Evolutionary conservation across 2,797 vertebrate genomes (phyloP), one percentile per base, ranked within the genome.

Genomic region (Prionace glauca): DNA sequence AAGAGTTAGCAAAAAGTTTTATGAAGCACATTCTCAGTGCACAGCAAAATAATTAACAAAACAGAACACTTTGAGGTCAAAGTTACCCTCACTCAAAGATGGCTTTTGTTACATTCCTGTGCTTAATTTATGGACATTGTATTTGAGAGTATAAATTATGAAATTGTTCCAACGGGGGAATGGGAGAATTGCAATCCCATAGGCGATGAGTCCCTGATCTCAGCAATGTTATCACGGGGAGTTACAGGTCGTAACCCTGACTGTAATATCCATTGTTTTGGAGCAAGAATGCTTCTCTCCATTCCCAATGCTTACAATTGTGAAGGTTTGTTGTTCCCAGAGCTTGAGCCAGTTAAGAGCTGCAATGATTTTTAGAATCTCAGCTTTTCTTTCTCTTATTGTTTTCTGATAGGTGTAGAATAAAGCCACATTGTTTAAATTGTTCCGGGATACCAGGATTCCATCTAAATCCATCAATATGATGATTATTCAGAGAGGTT

Each of bases 41-140:
- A 69, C n/a, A 65, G 32, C 88, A 62, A 91, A 91, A 92, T 67
- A 67, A 92, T 92, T 92, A 69, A 92, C 62, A 92, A 41, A 36
- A 92, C 60, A 90, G 11, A 29, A 56, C 60, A 91, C 18, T 62
- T 22, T 22, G 50, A 92, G 62, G 62, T 67, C 41, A 67, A 92
- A 69, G 90, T 41, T 92, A 8, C 62, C 11, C 69, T 92, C n/a
- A 69, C 22, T 69, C 90, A 92, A 92, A 67, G 65, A 41, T n/a
- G 32, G 65, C 62, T 41, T 92, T 92, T 67, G 90, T 92, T 65
- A 36, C 90, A 92, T 69, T 92, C 62, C 36, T 69, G 67, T 24
- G n/a, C 62, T 92, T 69, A 67, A 69, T 92, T 69, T 69, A 69
- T 69, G 90, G 90, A 36, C 20, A 16, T 84, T 36, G 90, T 41